Conservation (phyloP, 2,113 vertebrate genomes). For the Pachycephala philippinensis region DNA sequence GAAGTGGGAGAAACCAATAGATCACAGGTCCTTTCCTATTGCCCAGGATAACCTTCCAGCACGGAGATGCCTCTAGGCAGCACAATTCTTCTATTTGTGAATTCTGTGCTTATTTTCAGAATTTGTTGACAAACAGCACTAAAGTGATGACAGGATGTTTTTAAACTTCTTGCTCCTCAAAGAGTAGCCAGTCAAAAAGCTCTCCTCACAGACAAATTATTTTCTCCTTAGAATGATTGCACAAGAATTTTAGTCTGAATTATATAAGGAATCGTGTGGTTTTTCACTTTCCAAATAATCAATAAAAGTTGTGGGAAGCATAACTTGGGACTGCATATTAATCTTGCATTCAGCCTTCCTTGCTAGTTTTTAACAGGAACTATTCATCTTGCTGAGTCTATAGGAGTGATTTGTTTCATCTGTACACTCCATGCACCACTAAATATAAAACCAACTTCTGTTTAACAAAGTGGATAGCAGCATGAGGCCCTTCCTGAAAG, state of each 20-base stretch:
- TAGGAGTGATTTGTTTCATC: constrained; percentile 71
- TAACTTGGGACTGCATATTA: constrained; percentile 75
- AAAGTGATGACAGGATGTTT: background rate
- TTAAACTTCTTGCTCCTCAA: background rate
- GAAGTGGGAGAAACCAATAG: background rate
- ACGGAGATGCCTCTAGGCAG: background rate
- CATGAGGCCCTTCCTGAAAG: constrained; percentile 23
- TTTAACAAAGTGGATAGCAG: constrained; percentile 70
- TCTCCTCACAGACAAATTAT: constrained; percentile 13
- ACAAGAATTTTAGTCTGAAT: constrained; percentile 62
- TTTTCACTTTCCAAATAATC: constrained; percentile 65
- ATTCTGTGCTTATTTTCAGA: background rate
- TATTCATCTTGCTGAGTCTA: constrained; percentile 69
- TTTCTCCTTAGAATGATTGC: constrained; percentile 38
- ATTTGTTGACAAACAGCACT: background rate
- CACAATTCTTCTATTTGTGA: background rate
- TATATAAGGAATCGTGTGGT: constrained; percentile 36
- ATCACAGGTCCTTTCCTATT: background rate
- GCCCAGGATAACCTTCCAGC: background rate
- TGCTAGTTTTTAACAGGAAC: constrained; percentile 61
- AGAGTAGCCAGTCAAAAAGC: constrained; percentile 3
- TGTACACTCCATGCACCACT: constrained; percentile 59
- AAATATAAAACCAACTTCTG: constrained; percentile 71
- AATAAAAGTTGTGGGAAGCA: constrained; percentile 70
- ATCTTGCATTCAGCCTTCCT: constrained; percentile 67